Base-by-base conservation (phyloP, 2,888 invertebrate genomes). In the Stenoptilia bipunctidactyla region DNA sequence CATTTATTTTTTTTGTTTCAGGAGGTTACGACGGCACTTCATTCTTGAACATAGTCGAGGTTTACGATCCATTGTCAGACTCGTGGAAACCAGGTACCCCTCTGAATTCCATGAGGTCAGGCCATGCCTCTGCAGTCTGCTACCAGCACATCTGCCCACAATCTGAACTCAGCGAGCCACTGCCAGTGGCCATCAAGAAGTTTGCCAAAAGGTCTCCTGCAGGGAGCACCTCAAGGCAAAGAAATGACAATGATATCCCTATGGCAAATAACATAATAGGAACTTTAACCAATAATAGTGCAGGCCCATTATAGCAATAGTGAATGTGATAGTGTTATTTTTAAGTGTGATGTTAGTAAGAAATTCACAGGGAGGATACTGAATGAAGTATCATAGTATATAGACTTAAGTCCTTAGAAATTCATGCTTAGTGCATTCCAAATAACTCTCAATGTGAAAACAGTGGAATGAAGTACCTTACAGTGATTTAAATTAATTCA, bases 41-140 rank as follows among this genome's bases (percentile, higher is more conserved):
- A 43, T 96, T 97, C 76, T 80, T 96, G 34, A 88, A 90, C 45
- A 91, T 92, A 38, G 95, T 96, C 13, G 96, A 97, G 75, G 91
- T 94, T 42, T 97, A 94, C 71, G 92, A 96, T 66, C 93, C 94
- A 2, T 77, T 83, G 1, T 85, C 83, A 34, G 88, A 96, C 71
- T 65, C 77, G 13, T 97, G 97, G 97, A 85, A 86, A 45, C 85
- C 88, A 47, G 93, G 94, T 30, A 87, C 90, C 4, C 87, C 91
- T 3, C 88, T 97, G 60, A 90, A 92, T 13, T 92, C 94, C 3
- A 94, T 93, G 8, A 88, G 96, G 38, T 96, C 96, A 8, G 96
- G 97, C 0, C 96, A 96, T 72, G 95, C 96, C 0, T 92, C 94
- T 36, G 95, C 96, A 2, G 94, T 96, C 10, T 94, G 94, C 58